phyloP scores from a whole-genome alignment of 2,888 invertebrate genomes.

The Imbricaverruca yamaguchii region DNA sequence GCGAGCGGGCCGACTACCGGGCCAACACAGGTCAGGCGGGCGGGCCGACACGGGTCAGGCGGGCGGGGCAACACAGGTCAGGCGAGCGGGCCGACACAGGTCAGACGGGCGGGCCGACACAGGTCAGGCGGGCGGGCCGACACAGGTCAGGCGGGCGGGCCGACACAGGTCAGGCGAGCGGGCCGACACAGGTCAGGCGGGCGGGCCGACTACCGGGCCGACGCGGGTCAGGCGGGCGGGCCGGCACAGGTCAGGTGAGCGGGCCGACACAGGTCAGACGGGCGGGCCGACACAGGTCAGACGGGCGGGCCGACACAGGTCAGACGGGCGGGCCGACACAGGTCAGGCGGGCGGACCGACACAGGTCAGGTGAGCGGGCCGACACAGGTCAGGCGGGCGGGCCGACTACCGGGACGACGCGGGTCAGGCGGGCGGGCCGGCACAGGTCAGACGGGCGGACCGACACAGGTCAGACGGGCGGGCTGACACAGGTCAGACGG shows the following conservation, averaged over 20 bases:
- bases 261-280: not conserved
- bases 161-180: not conserved
- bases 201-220: too few relatives aligned
- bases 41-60: not conserved
- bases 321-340: not conserved
- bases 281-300: not conserved
- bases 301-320: not conserved
- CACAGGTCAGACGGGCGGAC: not conserved
- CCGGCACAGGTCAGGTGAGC: not conserved
- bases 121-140: not conserved
- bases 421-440: not conserved
- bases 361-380: too few relatives aligned
- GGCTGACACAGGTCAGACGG: not conserved
- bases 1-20: too few relatives aligned
- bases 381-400: too few relatives aligned
- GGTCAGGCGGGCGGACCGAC: too few relatives aligned
- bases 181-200: not conserved
- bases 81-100: not conserved
- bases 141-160: not conserved
- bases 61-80: not conserved
- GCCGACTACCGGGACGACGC: not conserved
- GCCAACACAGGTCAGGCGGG: too few relatives aligned
- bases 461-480: not conserved
- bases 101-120: not conserved
- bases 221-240: not conserved